These are phyloP conservation scores for Panagrolaimus sp. DNA, from an alignment of 1,140 invertebrate genomes.

Conservation along the genomic window DNA sequence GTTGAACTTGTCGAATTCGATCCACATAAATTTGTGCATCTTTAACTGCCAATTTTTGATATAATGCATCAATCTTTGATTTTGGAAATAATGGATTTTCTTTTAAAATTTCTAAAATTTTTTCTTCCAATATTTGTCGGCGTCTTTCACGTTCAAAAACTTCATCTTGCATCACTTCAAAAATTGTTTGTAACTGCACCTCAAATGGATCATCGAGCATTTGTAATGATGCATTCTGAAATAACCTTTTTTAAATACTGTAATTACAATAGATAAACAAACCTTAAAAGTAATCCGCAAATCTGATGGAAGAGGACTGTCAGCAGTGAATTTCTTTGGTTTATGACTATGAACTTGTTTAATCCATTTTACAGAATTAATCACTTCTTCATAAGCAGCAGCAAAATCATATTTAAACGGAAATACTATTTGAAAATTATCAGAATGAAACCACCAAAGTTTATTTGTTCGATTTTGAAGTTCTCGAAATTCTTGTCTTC, in stretches of 20 bases:
- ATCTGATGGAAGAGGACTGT: slow-evolving; percentile 75
- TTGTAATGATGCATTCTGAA: slow-evolving; percentile 72
- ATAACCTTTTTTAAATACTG: too few species aligned
- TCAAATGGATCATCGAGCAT: slow-evolving; percentile 96
- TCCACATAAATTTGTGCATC: slow-evolving; percentile 92
- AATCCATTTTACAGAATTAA: slow-evolving; percentile 85
- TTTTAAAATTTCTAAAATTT: slow-evolving; percentile 74
- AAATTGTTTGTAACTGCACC: slow-evolving; percentile 88
- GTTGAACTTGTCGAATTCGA: slow-evolving; percentile 69
- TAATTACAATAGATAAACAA: too few species aligned
- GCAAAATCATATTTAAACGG: slow-evolving; percentile 89
- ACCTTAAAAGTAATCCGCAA: slow-evolving; percentile 71
- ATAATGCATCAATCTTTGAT: slow-evolving; percentile 74
- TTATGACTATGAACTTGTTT: slow-evolving; percentile 73
- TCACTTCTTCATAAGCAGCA: slow-evolving; percentile 79
- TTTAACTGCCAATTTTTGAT: slow-evolving; percentile 75
- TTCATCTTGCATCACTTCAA: slow-evolving; percentile 89
- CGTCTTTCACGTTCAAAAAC: slow-evolving; percentile 87
- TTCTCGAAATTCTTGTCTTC: slow-evolving; percentile 38
- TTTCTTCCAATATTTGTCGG: slow-evolving; percentile 79
- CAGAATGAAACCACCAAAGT: slow-evolving; percentile 67
- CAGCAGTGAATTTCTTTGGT: slow-evolving; percentile 68
- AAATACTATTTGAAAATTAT: slow-evolving; percentile 72
- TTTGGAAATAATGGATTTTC: slow-evolving; percentile 73
- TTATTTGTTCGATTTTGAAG: slow-evolving; percentile 44